These are phyloP conservation scores for Epinotia demarniana DNA, from an alignment of 2,888 invertebrate species.

Conservation along the genomic window DNA sequence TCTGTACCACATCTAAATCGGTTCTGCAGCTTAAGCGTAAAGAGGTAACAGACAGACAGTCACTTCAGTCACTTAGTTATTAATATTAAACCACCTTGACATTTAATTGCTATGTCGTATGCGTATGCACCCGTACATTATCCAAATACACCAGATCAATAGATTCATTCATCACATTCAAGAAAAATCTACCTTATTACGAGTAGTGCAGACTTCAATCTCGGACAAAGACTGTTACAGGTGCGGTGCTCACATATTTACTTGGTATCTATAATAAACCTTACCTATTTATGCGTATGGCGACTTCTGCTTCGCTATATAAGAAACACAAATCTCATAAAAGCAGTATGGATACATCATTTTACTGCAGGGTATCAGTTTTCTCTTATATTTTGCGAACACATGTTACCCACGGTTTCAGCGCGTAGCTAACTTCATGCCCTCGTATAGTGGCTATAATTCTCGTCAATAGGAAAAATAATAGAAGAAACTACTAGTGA, in stretches of 20 bases:
- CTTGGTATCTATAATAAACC: slow-evolving; percentile 35
- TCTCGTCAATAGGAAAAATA: too few species aligned
- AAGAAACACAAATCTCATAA: not conserved
- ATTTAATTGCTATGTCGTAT: slow-evolving; percentile 31
- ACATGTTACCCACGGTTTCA: not conserved
- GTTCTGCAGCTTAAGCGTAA: too few species aligned
- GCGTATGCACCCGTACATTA: slow-evolving; percentile 29
- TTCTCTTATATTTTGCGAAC: not conserved
- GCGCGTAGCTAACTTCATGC: not conserved
- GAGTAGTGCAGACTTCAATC: not conserved
- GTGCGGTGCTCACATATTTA: slow-evolving; percentile 27
- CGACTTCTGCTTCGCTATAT: not conserved
- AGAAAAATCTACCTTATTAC: slow-evolving; percentile 8
- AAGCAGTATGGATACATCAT: not conserved
- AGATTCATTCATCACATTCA: not conserved
- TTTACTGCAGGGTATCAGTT: not conserved
- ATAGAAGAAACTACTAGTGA: too few species aligned
- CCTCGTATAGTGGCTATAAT: too few species aligned
- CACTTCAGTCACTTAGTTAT: too few species aligned
- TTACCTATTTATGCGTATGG: slow-evolving; percentile 9
- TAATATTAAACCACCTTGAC: not conserved
- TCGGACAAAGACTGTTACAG: slow-evolving; percentile 1
- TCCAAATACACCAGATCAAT: slow-evolving; percentile 36
- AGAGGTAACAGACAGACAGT: too few species aligned
- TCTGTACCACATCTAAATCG: too few species aligned